Conservation (phyloP, 2,888 invertebrate species). For the Meliscaeva auricollis region DNA sequence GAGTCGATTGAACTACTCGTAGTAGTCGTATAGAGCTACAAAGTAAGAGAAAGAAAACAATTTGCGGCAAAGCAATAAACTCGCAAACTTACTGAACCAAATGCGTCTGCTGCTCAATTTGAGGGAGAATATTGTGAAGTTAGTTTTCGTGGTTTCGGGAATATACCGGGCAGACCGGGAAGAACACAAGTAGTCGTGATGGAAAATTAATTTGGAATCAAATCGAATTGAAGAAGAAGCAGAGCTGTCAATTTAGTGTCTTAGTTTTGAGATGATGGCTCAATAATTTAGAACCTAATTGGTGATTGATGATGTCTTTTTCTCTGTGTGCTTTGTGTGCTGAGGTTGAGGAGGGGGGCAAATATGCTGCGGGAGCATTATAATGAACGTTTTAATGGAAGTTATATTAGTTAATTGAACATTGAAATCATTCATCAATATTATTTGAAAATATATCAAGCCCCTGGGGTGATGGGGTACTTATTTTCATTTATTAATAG, state of each 20-base stretch:
- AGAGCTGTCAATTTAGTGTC: constrained; percentile 55
- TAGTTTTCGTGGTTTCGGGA: constrained; percentile 8
- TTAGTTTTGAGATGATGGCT: constrained; percentile 35
- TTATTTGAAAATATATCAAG: background rate
- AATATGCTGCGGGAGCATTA: constrained; percentile 27
- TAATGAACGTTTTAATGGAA: constrained; percentile 18
- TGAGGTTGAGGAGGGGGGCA: background rate
- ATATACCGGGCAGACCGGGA: background rate
- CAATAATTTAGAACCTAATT: constrained; percentile 39
- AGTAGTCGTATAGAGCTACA: background rate
- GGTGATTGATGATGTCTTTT: constrained; percentile 35
- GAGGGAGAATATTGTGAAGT: constrained; percentile 1
- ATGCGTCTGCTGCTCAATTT: constrained; percentile 22
- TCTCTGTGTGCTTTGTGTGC: background rate
- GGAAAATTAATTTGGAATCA: constrained; percentile 65
- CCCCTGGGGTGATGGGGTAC: background rate
- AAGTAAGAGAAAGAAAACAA: constrained; percentile 15
- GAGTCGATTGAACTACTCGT: background rate
- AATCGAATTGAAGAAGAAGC: constrained; percentile 37
- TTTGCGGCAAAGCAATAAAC: constrained; percentile 58
- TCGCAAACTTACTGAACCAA: constrained; percentile 54
- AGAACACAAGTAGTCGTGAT: constrained; percentile 28
- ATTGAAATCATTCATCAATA: constrained; percentile 13
- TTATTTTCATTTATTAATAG: background rate
- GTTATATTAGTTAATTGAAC: constrained; percentile 22